phyloP scores from a whole-genome alignment of 2,888 invertebrate genomes.

The Cephus spinipes region DNA sequence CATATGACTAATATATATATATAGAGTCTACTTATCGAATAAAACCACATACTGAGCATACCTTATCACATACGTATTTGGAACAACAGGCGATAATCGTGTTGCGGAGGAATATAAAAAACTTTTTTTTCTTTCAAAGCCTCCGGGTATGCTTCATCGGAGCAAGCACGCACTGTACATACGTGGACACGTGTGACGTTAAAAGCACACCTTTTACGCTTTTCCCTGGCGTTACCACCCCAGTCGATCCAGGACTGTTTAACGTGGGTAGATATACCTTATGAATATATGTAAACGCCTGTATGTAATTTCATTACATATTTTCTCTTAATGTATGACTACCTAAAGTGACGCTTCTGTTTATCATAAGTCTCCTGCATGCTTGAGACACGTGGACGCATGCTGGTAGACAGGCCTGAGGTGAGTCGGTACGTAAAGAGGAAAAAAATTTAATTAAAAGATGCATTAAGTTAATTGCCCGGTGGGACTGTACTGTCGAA shows the following conservation, averaged over 20 bases:
- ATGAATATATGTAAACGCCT: not conserved
- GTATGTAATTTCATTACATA: not conserved
- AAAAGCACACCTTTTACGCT: not conserved
- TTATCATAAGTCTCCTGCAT: not conserved
- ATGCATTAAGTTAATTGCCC: not conserved
- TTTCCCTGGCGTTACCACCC: not conserved
- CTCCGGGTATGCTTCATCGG: not conserved
- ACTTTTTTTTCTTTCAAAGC: not conserved
- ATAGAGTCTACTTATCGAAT: not conserved
- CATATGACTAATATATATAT: not conserved
- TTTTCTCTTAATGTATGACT: not conserved
- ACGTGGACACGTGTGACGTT: not conserved
- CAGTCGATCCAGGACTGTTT: not conserved
- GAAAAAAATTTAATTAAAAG: not conserved
- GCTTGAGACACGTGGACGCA: not conserved
- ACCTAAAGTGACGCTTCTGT: not conserved
- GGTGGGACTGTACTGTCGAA: not conserved
- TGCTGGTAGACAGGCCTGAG: not conserved
- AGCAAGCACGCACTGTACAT: not conserved
- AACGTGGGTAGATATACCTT: not conserved
- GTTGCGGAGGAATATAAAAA: not conserved
- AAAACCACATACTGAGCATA: not conserved
- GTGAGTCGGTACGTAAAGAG: not conserved
- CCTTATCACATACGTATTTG: not conserved
- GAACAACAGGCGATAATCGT: not conserved